Conservation (phyloP, 2,888 invertebrate genomes). For the Erebia palarica region DNA sequence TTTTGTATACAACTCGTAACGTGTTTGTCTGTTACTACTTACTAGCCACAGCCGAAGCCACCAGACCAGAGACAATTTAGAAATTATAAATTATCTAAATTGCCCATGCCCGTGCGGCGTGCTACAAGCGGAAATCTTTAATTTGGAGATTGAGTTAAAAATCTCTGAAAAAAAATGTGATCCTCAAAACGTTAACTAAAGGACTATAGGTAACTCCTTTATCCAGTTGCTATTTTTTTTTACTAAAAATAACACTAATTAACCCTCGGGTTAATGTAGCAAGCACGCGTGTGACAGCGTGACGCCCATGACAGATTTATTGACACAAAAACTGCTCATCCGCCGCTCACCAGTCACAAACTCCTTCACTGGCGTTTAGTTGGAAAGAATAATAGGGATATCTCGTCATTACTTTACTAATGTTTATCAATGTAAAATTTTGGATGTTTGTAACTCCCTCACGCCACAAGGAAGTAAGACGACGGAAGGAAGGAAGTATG, state of each 20-base stretch:
- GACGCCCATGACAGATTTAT: constrained; percentile 65
- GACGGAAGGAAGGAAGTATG: constrained; percentile 39
- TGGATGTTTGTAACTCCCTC: no score
- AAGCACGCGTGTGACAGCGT: constrained; percentile 37
- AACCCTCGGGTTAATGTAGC: constrained; percentile 34
- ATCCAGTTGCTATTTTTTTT: constrained; percentile 22
- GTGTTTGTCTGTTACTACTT: no score
- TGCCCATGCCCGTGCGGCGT: no score
- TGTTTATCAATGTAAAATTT: no score
- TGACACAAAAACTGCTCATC: constrained; percentile 56
- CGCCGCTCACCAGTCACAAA: neutral
- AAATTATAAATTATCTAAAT: no score
- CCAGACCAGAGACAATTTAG: no score
- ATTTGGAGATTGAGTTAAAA: no score
- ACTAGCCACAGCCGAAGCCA: no score
- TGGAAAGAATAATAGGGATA: constrained; percentile 9
- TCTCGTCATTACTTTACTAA: neutral
- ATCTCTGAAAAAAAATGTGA: neutral
- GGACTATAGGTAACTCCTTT: constrained; percentile 3
- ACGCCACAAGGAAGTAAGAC: neutral
- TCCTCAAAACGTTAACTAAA: neutral
- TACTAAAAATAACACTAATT: constrained; percentile 30
- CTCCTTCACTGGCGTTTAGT: constrained; percentile 7
- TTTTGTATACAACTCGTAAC: no score
- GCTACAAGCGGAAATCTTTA: no score